Evolutionary conservation across 30 jellyfish, hydroid and myxozoan species (phyloP).

Genomic region (Aurelia aurita complex sp. Pacific): DNA sequence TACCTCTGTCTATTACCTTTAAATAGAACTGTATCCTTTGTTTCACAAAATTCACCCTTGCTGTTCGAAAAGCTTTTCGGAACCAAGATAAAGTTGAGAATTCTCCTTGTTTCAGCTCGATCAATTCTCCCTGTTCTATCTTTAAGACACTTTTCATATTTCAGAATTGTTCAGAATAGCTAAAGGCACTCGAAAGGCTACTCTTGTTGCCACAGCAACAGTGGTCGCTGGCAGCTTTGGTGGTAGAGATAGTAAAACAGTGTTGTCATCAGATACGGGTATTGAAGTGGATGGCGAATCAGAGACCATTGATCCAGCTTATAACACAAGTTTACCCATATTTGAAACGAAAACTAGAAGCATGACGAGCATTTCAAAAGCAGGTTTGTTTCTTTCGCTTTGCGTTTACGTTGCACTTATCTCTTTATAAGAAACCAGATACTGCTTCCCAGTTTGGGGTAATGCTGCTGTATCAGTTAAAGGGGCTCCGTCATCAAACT

Average conservation of each 20-base stretch:
- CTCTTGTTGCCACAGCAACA: slow-evolving; percentile 95
- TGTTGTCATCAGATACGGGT: slow-evolving; percentile 61
- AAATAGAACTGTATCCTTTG: too few relatives aligned
- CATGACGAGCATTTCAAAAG: slow-evolving; percentile 51
- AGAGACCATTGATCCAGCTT: slow-evolving; percentile 51
- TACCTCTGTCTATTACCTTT: too few relatives aligned
- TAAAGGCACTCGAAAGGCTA: slow-evolving; percentile 93
- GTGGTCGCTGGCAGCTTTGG: slow-evolving; percentile 86
- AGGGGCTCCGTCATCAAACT: too few relatives aligned
- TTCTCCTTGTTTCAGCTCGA: too few relatives aligned
- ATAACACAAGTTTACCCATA: slow-evolving; percentile 10
- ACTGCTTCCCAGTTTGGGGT: too few relatives aligned
- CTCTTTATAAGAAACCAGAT: not conserved
- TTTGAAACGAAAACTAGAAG: slow-evolving; percentile 32
- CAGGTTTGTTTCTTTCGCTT: slow-evolving; percentile 31
- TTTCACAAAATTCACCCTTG: too few relatives aligned
- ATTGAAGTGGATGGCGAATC: slow-evolving; percentile 62
- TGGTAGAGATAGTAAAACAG: slow-evolving; percentile 56
- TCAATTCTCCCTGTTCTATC: too few relatives aligned
- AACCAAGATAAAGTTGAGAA: too few relatives aligned
- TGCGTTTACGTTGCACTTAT: not conserved
- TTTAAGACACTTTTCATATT: too few relatives aligned
- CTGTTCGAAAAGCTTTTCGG: too few relatives aligned
- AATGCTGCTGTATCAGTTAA: too few relatives aligned
- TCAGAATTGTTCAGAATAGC: slow-evolving; percentile 80